Evolutionary conservation across 1,140 invertebrate species (phyloP).

Genomic region (Chlorops oryzae): DNA sequence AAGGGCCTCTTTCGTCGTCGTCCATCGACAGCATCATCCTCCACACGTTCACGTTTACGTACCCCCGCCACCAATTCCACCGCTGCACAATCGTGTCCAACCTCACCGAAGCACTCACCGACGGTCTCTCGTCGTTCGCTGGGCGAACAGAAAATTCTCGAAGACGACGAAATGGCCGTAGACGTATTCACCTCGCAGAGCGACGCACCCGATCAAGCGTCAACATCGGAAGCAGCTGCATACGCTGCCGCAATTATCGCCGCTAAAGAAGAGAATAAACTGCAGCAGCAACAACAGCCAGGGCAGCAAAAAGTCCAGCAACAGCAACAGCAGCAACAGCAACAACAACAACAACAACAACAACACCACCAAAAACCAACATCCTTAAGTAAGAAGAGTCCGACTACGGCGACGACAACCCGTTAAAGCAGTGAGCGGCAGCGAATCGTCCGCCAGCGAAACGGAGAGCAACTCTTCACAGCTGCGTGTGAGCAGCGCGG

Average conservation of each 20-base stretch:
- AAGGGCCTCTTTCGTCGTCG: slow-evolving; percentile 53
- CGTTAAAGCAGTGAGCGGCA: no score
- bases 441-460: slow-evolving; percentile 1
- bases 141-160: slow-evolving; percentile 37
- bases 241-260: slow-evolving; percentile 14
- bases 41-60: slow-evolving; percentile 32
- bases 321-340: slow-evolving; percentile 17
- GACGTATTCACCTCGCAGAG: no score
- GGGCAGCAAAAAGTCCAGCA: slow-evolving; percentile 16
- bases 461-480: slow-evolving; percentile 9
- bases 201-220: slow-evolving; percentile 1
- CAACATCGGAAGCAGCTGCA: slow-evolving; percentile 18
- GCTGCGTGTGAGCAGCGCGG: slow-evolving; percentile 31
- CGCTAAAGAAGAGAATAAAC: no score
- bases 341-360: no score
- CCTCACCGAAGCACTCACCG: slow-evolving; percentile 38
- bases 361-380: no score
- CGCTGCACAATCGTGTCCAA: slow-evolving; percentile 36
- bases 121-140: slow-evolving; percentile 30
- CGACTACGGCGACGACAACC: no score
- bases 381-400: no score
- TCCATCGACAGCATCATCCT: slow-evolving; percentile 36
- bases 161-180: slow-evolving; percentile 40
- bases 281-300: slow-evolving; percentile 6
- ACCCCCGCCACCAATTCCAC: slow-evolving; percentile 25